A percentile compares a stretch with the other conserved stretches of the same genome.
phyloP scores from a whole-genome alignment of 2,113 vertebrate species.

The Melanerpes aurifrons region DNA sequence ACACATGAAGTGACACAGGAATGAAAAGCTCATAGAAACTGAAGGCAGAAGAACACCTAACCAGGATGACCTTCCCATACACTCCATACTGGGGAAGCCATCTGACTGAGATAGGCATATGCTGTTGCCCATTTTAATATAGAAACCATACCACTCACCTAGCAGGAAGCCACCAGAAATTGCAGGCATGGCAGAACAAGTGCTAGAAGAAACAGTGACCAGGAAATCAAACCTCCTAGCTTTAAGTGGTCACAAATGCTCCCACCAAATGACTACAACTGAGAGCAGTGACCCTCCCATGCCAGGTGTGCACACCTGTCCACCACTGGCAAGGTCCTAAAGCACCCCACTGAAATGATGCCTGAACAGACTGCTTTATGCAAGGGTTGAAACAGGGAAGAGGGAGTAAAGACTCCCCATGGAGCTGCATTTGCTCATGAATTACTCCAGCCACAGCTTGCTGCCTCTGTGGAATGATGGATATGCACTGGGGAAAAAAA shows the following conservation, averaged over 20 bases:
- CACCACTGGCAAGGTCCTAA: not conserved
- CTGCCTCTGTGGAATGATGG: not conserved
- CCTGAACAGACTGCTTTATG: not conserved
- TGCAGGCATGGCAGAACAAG: not conserved
- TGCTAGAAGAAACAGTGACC: not conserved
- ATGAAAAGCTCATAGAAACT: not conserved
- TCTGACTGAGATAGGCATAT: not conserved
- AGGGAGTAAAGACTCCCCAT: not conserved
- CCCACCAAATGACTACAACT: not conserved
- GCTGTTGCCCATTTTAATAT: not conserved
- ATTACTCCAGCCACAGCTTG: not conserved
- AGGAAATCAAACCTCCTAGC: not conserved
- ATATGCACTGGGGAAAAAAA: not conserved
- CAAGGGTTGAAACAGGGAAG: not conserved
- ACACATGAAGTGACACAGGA: not conserved
- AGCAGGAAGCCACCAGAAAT: not conserved
- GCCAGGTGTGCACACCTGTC: not conserved
- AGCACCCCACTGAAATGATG: not conserved
- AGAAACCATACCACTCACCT: not conserved
- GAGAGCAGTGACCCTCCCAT: not conserved
- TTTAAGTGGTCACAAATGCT: not conserved
- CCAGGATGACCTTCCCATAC: not conserved
- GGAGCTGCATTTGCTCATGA: not conserved
- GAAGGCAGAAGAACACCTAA: not conserved
- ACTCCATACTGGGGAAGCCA: not conserved